A percentile compares a stretch with the other conserved stretches of the same genome.
phyloP scores from a whole-genome alignment of 2,113 vertebrate species.

The Odontophorus gujanensis region DNA sequence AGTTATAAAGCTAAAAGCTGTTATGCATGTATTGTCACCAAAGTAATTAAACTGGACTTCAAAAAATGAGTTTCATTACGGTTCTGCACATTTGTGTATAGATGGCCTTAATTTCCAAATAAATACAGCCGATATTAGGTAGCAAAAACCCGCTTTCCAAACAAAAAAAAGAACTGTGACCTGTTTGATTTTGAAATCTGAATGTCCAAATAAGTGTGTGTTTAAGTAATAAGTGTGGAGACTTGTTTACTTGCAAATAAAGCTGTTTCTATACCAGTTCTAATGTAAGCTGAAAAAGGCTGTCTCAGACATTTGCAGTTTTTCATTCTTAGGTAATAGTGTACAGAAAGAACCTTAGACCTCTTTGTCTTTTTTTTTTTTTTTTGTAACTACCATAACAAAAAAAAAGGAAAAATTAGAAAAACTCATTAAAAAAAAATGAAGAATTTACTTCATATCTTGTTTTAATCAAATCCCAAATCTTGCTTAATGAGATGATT shows the following conservation, averaged over 20 bases:
- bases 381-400: neutral
- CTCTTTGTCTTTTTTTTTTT: neutral
- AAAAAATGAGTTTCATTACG: conserved; percentile 39
- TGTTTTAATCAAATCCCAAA: neutral
- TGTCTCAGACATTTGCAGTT: neutral
- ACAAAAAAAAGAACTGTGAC: neutral
- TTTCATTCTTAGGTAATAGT: neutral
- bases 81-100: neutral
- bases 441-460: neutral
- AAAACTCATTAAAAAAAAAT: neutral
- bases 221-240: neutral
- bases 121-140: neutral
- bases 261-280: neutral
- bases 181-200: neutral
- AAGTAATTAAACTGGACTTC: conserved; percentile 48
- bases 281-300: neutral
- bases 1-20: conserved; percentile 32
- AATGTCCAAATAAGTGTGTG: neutral
- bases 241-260: neutral
- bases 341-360: neutral
- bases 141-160: neutral
- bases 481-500: neutral
- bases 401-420: neutral
- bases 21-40: neutral
- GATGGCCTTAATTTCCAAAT: neutral